Conservation (phyloP, 2,113 vertebrate species). For the Nesogale talazaci region DNA sequence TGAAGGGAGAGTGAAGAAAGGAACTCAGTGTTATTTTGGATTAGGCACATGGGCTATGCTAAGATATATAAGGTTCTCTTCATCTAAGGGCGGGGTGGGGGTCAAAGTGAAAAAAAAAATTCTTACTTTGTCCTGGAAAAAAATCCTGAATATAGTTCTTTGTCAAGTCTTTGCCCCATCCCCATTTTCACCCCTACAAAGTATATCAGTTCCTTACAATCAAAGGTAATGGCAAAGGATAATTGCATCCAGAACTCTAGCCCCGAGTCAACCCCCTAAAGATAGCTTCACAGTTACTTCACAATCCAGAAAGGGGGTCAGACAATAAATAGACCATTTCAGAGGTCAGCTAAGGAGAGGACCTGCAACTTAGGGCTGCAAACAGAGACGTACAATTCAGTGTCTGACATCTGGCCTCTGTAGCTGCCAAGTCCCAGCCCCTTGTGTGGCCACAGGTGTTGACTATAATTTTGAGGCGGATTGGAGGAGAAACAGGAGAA, state of each 20-base stretch:
- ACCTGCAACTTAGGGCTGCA: slow-evolving; percentile 59
- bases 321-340: background rate
- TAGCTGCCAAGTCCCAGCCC: slow-evolving; percentile 59
- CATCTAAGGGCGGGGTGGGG: background rate
- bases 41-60: slow-evolving; percentile 7
- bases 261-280: slow-evolving; percentile 38
- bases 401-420: slow-evolving; percentile 54
- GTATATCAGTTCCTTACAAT: slow-evolving; percentile 64
- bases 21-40: background rate
- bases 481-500: background rate
- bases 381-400: slow-evolving; percentile 42
- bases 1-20: background rate
- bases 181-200: slow-evolving; percentile 72
- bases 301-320: slow-evolving; percentile 44
- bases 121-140: slow-evolving; percentile 74
- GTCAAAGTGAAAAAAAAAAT: slow-evolving; percentile 53
- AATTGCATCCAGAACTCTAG: slow-evolving; percentile 78
- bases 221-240: slow-evolving; percentile 77
- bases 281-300: slow-evolving; percentile 51
- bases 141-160: slow-evolving; percentile 66
- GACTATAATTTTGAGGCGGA: slow-evolving; percentile 40
- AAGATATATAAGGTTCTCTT: background rate
- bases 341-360: slow-evolving; percentile 73
- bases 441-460: slow-evolving; percentile 66
- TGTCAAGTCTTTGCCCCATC: slow-evolving; percentile 60